Evolutionary conservation across 1,140 invertebrate genomes (phyloP).

Genomic region (Uloborus diversus): DNA sequence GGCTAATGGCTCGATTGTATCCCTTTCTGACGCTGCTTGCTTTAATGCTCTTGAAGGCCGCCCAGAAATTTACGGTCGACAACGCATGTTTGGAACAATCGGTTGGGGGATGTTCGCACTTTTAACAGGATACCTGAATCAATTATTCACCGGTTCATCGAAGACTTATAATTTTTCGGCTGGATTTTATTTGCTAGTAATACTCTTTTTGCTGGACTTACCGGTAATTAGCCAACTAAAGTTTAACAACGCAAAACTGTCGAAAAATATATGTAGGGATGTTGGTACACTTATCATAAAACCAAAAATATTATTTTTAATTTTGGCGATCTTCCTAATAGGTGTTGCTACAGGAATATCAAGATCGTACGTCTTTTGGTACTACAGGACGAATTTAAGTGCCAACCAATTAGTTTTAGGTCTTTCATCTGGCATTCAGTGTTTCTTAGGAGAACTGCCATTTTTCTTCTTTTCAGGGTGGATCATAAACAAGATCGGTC

Average conservation of each 20-base stretch:
- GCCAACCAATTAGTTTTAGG: slow-evolving; percentile 78
- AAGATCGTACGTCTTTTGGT: slow-evolving; percentile 81
- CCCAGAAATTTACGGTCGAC: slow-evolving; percentile 74
- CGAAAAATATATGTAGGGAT: slow-evolving; percentile 62
- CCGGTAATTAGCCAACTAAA: slow-evolving; percentile 68
- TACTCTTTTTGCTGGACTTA: slow-evolving; percentile 42
- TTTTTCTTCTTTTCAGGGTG: slow-evolving; percentile 86
- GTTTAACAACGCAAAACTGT: slow-evolving; percentile 9
- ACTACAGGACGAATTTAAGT: slow-evolving; percentile 63
- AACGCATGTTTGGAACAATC: slow-evolving; percentile 74
- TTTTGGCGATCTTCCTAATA: slow-evolving; percentile 80
- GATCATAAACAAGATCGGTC: slow-evolving; percentile 83
- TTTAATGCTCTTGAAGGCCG: slow-evolving; percentile 25
- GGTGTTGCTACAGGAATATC: slow-evolving; percentile 85
- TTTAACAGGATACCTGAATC: slow-evolving; percentile 30
- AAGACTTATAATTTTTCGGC: slow-evolving; percentile 76
- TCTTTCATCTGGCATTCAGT: slow-evolving; percentile 78
- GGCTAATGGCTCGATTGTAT: slow-evolving; percentile 66
- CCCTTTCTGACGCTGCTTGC: slow-evolving; percentile 59
- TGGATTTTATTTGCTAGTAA: slow-evolving; percentile 75
- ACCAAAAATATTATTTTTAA: slow-evolving; percentile 73
- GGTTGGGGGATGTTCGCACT: slow-evolving; percentile 58
- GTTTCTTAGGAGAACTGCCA: slow-evolving; percentile 86
- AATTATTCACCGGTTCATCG: slow-evolving; percentile 60
- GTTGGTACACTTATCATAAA: slow-evolving; percentile 73